These are phyloP conservation scores for Pyxicephalus adspersus DNA, from an alignment of 2,113 vertebrate genomes.

Conservation along the genomic window DNA sequence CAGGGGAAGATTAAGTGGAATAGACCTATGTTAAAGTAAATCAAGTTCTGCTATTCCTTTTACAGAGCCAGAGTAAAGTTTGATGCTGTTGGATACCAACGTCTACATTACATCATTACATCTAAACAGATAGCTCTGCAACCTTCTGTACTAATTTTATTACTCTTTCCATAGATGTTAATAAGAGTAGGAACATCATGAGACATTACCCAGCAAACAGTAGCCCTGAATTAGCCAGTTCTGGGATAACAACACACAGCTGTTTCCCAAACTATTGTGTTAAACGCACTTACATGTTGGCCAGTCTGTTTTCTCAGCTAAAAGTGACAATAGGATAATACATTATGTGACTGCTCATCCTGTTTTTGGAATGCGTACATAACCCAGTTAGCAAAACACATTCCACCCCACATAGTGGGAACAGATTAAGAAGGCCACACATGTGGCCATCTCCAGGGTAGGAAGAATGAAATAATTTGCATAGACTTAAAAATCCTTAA, in stretches of 20 bases:
- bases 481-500: too few species aligned
- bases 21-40: too few species aligned
- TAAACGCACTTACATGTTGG: not conserved
- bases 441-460: not conserved
- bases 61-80: too few species aligned
- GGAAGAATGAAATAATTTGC: too few species aligned
- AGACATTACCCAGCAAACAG: constrained; percentile 5
- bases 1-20: too few species aligned
- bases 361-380: not conserved
- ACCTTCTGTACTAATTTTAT: not conserved
- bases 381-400: not conserved
- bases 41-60: too few species aligned
- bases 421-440: not conserved
- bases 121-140: not conserved
- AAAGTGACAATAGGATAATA: not conserved
- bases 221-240: not conserved
- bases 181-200: not conserved
- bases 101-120: not conserved
- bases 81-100: not conserved
- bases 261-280: constrained; percentile 33
- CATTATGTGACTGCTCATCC: constrained; percentile 4
- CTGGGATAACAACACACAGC: constrained; percentile 45
- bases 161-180: not conserved
- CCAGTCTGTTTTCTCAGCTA: constrained; percentile 4
- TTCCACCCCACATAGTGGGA: not conserved